A percentile compares a stretch with the other conserved stretches of the same genome.
These are phyloP conservation scores for Halichoerus grypus DNA, from an alignment of 2,113 vertebrate species.

Conservation along the genomic window DNA sequence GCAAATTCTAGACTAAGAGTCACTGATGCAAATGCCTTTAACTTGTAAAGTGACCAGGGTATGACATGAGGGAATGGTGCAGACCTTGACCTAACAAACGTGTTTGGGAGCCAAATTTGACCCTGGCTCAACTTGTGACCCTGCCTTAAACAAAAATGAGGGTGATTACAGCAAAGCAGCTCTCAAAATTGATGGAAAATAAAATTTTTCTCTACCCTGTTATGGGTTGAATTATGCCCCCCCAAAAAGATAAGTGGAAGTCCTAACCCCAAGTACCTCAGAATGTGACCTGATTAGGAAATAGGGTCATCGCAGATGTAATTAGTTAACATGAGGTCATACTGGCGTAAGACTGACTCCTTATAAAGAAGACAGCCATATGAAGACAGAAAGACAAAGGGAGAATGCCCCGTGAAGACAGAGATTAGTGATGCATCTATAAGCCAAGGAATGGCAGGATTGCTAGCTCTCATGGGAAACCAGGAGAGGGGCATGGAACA, in stretches of 20 bases:
- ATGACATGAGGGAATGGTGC: neutral
- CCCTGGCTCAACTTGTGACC: neutral
- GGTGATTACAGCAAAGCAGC: neutral
- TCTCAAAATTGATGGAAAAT: slow-evolving; percentile 36
- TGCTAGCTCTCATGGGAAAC: neutral
- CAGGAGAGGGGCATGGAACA: neutral
- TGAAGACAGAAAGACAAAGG: neutral
- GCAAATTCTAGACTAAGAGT: neutral
- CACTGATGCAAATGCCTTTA: neutral
- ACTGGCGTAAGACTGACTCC: neutral
- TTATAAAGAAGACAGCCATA: neutral
- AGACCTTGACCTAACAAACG: neutral
- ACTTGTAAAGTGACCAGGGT: neutral
- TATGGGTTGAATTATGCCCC: neutral
- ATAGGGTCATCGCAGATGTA: neutral
- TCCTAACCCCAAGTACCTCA: neutral
- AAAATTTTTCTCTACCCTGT: neutral
- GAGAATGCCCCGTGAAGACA: neutral
- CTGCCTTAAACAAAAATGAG: slow-evolving; percentile 32
- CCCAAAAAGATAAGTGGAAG: neutral
- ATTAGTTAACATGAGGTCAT: neutral
- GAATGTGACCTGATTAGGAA: neutral
- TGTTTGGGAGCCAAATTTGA: neutral
- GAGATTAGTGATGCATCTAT: neutral
- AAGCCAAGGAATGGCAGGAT: neutral